Percentiles rank a stretch among this genome's conserved stretches.
phyloP scores from a whole-genome alignment of 2,113 vertebrate species.

The Casuarius casuarius region DNA sequence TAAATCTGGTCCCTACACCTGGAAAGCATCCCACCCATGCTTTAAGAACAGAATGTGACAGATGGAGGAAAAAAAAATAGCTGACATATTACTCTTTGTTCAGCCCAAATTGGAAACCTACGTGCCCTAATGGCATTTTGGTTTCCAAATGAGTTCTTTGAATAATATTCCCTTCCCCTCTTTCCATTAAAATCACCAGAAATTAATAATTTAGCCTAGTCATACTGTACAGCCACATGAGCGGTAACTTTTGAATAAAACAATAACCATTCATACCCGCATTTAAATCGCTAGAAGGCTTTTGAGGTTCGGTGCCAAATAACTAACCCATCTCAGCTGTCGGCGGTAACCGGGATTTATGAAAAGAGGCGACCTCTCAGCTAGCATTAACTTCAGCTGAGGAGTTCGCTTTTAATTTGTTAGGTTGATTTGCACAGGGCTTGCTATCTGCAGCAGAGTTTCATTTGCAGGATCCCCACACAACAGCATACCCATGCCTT shows the following conservation, averaged over 20 bases:
- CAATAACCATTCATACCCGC: slow-evolving; percentile 31
- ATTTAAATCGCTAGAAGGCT: slow-evolving; percentile 22
- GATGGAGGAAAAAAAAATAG: neutral
- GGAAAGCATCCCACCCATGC: neutral
- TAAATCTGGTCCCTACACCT: slow-evolving; percentile 27
- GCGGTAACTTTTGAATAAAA: slow-evolving; percentile 65
- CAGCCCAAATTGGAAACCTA: slow-evolving; percentile 26
- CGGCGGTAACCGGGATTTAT: neutral
- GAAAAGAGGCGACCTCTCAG: neutral
- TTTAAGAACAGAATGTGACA: slow-evolving; percentile 50
- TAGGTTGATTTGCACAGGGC: neutral
- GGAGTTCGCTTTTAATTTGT: neutral
- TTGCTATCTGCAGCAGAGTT: neutral
- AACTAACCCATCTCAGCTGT: neutral
- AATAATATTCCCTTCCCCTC: slow-evolving; percentile 27
- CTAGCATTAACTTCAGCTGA: neutral
- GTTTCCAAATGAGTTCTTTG: slow-evolving; percentile 42
- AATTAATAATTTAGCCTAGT: slow-evolving; percentile 63
- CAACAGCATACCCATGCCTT: neutral
- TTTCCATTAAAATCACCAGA: slow-evolving; percentile 32
- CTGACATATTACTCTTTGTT: slow-evolving; percentile 40
- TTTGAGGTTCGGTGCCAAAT: slow-evolving; percentile 26
- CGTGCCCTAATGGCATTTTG: neutral
- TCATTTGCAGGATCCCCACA: neutral
- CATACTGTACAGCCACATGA: neutral